Evolutionary conservation across 2,888 invertebrate species (phyloP), one percentile per base, ranked within the genome.

Genomic region (Cryptophagus acutangulus): DNA sequence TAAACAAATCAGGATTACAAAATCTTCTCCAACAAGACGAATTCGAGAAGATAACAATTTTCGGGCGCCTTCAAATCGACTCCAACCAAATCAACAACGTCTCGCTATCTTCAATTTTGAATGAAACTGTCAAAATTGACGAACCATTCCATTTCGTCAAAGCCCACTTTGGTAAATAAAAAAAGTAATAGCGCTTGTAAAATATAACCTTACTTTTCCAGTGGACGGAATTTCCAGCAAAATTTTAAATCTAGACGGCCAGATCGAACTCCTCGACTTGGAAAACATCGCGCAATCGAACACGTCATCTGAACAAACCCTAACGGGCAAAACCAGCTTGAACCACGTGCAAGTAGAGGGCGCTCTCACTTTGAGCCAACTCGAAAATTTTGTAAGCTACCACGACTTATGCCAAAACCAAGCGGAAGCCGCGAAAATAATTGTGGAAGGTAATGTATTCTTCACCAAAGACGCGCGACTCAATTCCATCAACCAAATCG

Each of bases 381-480:
- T n/a, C n/a, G n/a, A n/a, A n/a, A n/a, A n/a, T n/a, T n/a, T n/a
- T n/a, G n/a, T n/a, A n/a, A n/a, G n/a, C n/a, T n/a, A n/a, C n/a
- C n/a, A n/a, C n/a, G n/a, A n/a, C n/a, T n/a, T n/a, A n/a, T n/a
- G n/a, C n/a, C n/a, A n/a, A n/a, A n/a, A n/a, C n/a, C n/a, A n/a
- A n/a, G n/a, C n/a, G n/a, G n/a, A n/a, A n/a, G n/a, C n/a, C n/a
- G n/a, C n/a, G n/a, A n/a, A n/a, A n/a, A n/a, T n/a, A n/a, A n/a
- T n/a, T n/a, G n/a, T n/a, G n/a, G n/a, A n/a, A 63, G 74, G 76
- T 39, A 65, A 71, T 48, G 71, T 66, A 0, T 55, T 52, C 34
- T 74, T 77, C 48, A 43, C 45, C 0, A 55, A 54, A 15, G 65
- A 73, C 17, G 76, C 76, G 8, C 41, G 36, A n/a, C 63, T 75